Conservation (phyloP, 2,888 invertebrate genomes). For the Apamea sordens region DNA sequence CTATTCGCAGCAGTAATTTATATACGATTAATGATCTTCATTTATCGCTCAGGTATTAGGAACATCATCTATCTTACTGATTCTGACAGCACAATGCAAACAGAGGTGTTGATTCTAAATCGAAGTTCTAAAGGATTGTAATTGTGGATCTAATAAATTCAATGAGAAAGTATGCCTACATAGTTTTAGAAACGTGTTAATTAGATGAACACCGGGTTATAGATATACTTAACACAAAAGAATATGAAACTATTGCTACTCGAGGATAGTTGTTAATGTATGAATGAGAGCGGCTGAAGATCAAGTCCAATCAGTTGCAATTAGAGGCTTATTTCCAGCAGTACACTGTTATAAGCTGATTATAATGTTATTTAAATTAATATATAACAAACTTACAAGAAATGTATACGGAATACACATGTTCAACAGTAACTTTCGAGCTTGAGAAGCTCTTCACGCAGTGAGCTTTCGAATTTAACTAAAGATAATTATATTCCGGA, state of each 20-base stretch:
- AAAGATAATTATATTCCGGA: background rate
- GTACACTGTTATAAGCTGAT: background rate
- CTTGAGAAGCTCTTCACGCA: background rate
- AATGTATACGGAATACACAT: conserved; percentile 22
- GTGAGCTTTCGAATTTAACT: conserved; percentile 4
- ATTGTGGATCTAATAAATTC: background rate
- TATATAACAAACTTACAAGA: conserved; percentile 23
- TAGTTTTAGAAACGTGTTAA: background rate
- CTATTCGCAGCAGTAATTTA: conserved; percentile 12
- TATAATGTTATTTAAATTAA: background rate
- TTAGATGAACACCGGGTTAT: background rate
- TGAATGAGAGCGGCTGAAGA: background rate
- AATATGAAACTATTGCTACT: background rate
- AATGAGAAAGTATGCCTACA: background rate
- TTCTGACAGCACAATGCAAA: conserved; percentile 40
- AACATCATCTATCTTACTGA: conserved; percentile 15
- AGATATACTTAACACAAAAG: background rate
- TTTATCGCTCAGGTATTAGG: conserved; percentile 12
- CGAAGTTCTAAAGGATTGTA: background rate
- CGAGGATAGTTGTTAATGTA: background rate
- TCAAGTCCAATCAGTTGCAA: background rate
- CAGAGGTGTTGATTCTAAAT: conserved; percentile 16
- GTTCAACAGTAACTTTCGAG: background rate
- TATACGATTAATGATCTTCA: conserved; percentile 27
- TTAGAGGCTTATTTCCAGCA: background rate